Percentiles rank a stretch among this genome's conserved stretches.
These are phyloP conservation scores for Rhingia rostrata DNA, from an alignment of 2,888 invertebrate species.

Conservation along the genomic window DNA sequence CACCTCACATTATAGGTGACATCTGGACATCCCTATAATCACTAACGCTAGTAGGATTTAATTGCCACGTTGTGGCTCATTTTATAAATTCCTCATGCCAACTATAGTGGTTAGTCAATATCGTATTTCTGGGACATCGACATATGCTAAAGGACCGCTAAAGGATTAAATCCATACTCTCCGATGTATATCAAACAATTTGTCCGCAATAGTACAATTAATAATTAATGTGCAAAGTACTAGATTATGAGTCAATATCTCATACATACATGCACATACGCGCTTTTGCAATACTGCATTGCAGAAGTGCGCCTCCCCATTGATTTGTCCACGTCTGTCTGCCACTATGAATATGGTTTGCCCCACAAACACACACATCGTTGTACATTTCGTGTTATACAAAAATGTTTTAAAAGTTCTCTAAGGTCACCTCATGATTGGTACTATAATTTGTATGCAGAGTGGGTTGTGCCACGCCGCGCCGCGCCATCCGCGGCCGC, in stretches of 20 bases:
- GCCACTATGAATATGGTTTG: background rate
- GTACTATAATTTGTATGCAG: slow-evolving; percentile 54
- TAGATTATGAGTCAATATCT: slow-evolving; percentile 49
- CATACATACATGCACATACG: slow-evolving; percentile 21
- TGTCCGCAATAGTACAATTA: slow-evolving; percentile 33
- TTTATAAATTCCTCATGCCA: slow-evolving; percentile 39
- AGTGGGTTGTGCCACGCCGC: background rate
- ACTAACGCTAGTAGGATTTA: slow-evolving; percentile 45
- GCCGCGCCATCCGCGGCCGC: background rate
- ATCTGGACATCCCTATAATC: too few relatives aligned
- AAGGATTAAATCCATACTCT: too few relatives aligned
- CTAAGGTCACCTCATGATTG: slow-evolving; percentile 31
- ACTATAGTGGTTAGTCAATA: background rate
- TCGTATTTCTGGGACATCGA: too few relatives aligned
- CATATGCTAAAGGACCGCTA: too few relatives aligned
- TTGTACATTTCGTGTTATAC: background rate
- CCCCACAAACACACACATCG: slow-evolving; percentile 6
- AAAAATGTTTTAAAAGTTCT: slow-evolving; percentile 35
- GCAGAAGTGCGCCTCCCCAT: slow-evolving; percentile 38
- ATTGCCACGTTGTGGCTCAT: slow-evolving; percentile 59
- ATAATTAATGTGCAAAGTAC: slow-evolving; percentile 47
- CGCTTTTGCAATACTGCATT: slow-evolving; percentile 60
- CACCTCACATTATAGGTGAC: too few relatives aligned
- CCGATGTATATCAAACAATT: slow-evolving; percentile 9
- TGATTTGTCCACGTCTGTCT: slow-evolving; percentile 34